Percentiles rank a stretch among this genome's conserved stretches.
These are phyloP conservation scores for Thysanoteuthis rhombus DNA, from an alignment of 2,888 invertebrate species.

Conservation along the genomic window DNA sequence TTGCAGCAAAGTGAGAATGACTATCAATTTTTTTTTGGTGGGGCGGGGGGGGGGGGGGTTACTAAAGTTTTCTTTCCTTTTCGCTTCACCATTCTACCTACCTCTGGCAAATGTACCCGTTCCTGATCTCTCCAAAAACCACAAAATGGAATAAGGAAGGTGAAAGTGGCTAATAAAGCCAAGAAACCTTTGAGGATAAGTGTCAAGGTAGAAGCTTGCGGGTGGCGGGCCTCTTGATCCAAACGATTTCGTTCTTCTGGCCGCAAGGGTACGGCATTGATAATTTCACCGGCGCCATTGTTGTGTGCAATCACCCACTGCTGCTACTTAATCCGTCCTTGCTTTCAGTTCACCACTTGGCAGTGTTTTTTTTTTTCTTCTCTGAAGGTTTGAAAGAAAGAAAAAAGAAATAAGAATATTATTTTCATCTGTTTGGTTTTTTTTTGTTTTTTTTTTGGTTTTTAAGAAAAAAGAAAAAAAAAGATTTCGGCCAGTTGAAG, in stretches of 20 bases:
- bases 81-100: not conserved
- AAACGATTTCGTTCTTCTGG: not conserved
- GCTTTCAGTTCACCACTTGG: not conserved
- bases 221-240: not conserved
- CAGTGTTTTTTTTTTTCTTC: not conserved
- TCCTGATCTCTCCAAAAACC: not conserved
- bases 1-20: too few relatives aligned
- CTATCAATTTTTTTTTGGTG: too few relatives aligned
- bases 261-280: not conserved
- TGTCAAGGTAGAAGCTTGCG: not conserved
- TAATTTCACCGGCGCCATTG: not conserved
- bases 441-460: too few relatives aligned
- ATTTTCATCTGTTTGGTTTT: too few relatives aligned
- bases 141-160: not conserved
- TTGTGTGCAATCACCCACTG: not conserved
- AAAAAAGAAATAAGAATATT: too few relatives aligned
- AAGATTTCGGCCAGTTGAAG: not conserved
- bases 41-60: too few relatives aligned
- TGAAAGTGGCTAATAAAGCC: not conserved
- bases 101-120: not conserved
- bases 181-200: not conserved
- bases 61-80: not conserved
- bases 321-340: not conserved
- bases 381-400: too few relatives aligned
- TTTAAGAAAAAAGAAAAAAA: too few relatives aligned